Evolutionary conservation across 2,797 vertebrate species (phyloP), one percentile per base, ranked within the genome.

Genomic region (Chrysocyon brachyurus): DNA sequence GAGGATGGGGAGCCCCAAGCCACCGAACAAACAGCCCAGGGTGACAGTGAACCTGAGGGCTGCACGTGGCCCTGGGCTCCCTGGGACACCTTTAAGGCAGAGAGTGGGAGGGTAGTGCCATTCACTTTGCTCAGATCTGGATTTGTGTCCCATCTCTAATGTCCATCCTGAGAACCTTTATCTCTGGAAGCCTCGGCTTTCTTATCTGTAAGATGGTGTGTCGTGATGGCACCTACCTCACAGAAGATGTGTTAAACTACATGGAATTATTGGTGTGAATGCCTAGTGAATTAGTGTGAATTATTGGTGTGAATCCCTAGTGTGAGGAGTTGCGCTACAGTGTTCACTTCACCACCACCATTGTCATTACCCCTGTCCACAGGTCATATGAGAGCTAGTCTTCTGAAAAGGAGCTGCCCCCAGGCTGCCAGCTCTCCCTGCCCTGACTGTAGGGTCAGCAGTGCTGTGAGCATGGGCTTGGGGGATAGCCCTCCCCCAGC

Each of bases 311-410:
- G 40, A 40, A 40, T 40, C 22, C 0, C 16, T 40, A 56, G 28
- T 10, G 11, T 6, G 26, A 86, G 64, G 6, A 49, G 49, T 8
- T 78, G 15, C 52, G 64, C 5, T 21, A 33, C 33, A 46, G 9
- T 17, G 22, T 6, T 10, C 2, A 0, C 5, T 2, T 63, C 33
- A 15, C 70, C 2, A 5, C 52, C 1, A 22, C 49, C 2, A 6
- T n/a, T 21, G 3, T 91, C 11, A 17, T 15, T 2, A 1, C 15
- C 52, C 59, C 24, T 46, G 11, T 3, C 57, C 40, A 4, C 16
- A 31, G 56, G 26, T 14, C 16, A 9, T 19, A 26, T 33, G 12
- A 77, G 78, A 81, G 33, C 66, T 70, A 7, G 5, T 56, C 66
- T 49, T 46, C 70, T 78, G 72, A 28, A 33, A 86, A 90, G 66